Evolutionary conservation across 92 coral and sea anemone genomes (phyloP), one percentile per base, ranked within the genome.

Genomic region (Siderastrea siderea): DNA sequence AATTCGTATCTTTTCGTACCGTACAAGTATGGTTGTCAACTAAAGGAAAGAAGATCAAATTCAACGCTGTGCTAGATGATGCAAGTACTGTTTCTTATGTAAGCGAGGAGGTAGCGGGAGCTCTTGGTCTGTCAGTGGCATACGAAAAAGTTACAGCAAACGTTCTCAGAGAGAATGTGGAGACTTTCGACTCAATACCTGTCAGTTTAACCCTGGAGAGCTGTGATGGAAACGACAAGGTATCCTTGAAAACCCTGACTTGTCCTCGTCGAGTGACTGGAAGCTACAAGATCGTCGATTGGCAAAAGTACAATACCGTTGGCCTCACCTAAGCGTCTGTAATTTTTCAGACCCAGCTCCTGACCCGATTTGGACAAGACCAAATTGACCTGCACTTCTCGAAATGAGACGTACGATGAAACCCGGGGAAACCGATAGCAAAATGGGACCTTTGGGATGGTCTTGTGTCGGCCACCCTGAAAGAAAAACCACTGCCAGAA

Each of bases 361-460:
- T 47, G 92, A 69, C 1, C 90, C 77, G 7, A 14, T 79, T 87
- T 47, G 88, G 92, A 38, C 71, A 86, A 52, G 89, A 89, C 83
- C 74, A 92, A 54, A 84, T 79, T 10, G 90, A 93, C 14, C 74
- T 93, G 15, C 96, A 86, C 59, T 93, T 86, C 54, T 90, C 91
- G 9, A 65, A 62, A 26, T 78, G 70, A 13, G 88, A 86, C 70
- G 71, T 93, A 26, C 81, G 89, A n/a, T 90, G 93, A 49, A 71
- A 68, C 5, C 73, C 74, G 1, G 89, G 86, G 12, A 68, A 68
- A 7, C 93, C 93, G 47, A 73, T 81, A 47, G 93, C 95, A 45
- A 92, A 89, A 38, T 76, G n/a, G 93, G 93, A 17, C 93, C 95
- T 3, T 74, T 92, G 19, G 90, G 92, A 43, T 88, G 92, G 95